Percentiles rank a stretch among this genome's conserved stretches.
These are phyloP conservation scores for Chymomyza procnemis DNA, from an alignment of 2,888 invertebrate species.

Conservation along the genomic window DNA sequence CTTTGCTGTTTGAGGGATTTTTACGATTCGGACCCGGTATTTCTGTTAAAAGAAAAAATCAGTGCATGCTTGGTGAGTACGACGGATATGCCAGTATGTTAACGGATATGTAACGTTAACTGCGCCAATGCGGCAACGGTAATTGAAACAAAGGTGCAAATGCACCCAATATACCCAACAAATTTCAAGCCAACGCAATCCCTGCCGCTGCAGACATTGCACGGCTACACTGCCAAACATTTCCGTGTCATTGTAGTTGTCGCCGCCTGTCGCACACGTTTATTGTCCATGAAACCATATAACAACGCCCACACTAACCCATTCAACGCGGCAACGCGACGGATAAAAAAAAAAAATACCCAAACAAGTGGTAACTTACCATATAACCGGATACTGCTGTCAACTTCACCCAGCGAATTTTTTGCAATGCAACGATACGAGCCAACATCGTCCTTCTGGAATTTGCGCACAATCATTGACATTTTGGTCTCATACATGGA, in stretches of 20 bases:
- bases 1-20: constrained; percentile 80
- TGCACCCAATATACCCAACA: not conserved
- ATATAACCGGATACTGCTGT: constrained; percentile 91
- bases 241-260: constrained; percentile 9
- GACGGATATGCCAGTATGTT: constrained; percentile 13
- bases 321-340: no score
- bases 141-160: constrained; percentile 68
- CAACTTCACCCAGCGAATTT: constrained; percentile 91
- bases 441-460: constrained; percentile 87
- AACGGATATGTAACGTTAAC: constrained; percentile 38
- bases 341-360: not conserved
- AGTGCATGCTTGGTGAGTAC: not conserved
- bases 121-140: constrained; percentile 33
- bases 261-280: constrained; percentile 22
- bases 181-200: not conserved
- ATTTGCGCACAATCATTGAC: constrained; percentile 86
- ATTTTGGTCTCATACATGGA: constrained; percentile 90
- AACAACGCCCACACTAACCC: not conserved
- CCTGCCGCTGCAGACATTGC: not conserved
- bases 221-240: not conserved
- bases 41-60: constrained; percentile 80
- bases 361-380: constrained; percentile 80
- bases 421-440: constrained; percentile 92
- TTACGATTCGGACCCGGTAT: constrained; percentile 86
- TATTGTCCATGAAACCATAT: constrained; percentile 38